Evolutionary conservation across 2,797 vertebrate species (phyloP), one percentile per base, ranked within the genome.

Genomic region (Characodon lateralis): DNA sequence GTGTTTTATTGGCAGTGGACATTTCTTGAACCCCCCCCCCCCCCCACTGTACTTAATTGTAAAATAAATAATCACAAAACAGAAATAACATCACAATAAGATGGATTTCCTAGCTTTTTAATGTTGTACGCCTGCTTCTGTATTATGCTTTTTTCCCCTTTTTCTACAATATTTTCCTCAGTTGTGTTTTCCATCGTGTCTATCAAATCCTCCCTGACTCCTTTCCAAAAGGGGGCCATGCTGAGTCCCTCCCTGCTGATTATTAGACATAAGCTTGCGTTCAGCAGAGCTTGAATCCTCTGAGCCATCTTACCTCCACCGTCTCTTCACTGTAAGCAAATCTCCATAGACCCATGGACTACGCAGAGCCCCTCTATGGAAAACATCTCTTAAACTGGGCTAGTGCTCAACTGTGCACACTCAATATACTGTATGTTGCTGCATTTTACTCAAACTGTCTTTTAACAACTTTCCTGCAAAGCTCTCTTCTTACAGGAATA

Each of bases 221-320:
- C 74, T 85, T 84, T 90, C 90, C 83, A 22, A 56, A 74, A 43
- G 41, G 85, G 79, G 76, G 83, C 84, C 91, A 85, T 16, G 88
- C 89, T 91, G 92, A 89, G 89, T 92, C 88, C 84, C 82, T 92
- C 90, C 93, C 90, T 87, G 90, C 92, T 93, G 93, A 93, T 94
- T 92, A 93, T 93, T 89, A 94, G 93, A 91, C 91, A 90, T 93
- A 89, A 94, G 91, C 88, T 86, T 78, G 87, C 85, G 73, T 92
- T 94, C 94, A 93, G 87, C 59, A 26, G 81, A 91, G 94, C 92
- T 88, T 93, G 93, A 95, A 92, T 94, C 92, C 92, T 94, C 90
- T 85, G 92, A 95, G 94, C 89, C 89, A 89, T 93, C 92, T 91
- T 92, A 93, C 92, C 91, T 94, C 87, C 89, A 87, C 85, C 91